These are phyloP conservation scores for Neopipo cinnamomea DNA, from an alignment of 2,113 vertebrate genomes.

Conservation along the genomic window DNA sequence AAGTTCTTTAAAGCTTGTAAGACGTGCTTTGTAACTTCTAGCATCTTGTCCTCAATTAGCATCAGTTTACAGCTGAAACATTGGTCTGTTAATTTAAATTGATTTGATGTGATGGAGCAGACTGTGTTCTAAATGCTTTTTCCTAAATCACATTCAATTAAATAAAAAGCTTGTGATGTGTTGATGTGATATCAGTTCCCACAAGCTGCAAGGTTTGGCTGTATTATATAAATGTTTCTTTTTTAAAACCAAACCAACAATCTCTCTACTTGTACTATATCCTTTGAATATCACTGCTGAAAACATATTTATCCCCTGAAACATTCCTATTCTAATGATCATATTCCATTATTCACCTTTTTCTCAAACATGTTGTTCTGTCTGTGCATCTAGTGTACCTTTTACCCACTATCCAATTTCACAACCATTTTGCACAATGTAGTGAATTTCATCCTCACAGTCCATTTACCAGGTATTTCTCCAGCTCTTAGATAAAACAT, in stretches of 20 bases:
- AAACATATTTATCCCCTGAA: neutral
- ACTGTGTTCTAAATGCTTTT: constrained; percentile 48
- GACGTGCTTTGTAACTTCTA: neutral
- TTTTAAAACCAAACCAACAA: neutral
- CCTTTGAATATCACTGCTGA: neutral
- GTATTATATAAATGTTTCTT: neutral
- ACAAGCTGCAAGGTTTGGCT: neutral
- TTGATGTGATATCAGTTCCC: neutral
- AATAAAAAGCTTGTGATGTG: constrained; percentile 42
- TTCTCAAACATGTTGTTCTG: neutral
- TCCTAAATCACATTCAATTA: constrained; percentile 29
- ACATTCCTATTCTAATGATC: neutral
- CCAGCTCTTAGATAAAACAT: constrained; percentile 41
- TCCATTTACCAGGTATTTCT: neutral
- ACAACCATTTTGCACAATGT: neutral
- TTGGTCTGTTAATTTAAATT: constrained; percentile 42
- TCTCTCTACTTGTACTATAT: neutral
- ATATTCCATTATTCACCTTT: constrained; percentile 3
- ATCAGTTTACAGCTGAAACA: constrained; percentile 46
- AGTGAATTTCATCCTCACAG: neutral
- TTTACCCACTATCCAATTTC: neutral
- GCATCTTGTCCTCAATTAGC: constrained; percentile 21
- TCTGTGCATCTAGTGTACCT: neutral
- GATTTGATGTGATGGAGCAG: constrained; percentile 2
- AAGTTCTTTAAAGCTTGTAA: constrained; percentile 17